Evolutionary conservation across 2,797 vertebrate species (phyloP).

Genomic region (Mionectes olivaceus): DNA sequence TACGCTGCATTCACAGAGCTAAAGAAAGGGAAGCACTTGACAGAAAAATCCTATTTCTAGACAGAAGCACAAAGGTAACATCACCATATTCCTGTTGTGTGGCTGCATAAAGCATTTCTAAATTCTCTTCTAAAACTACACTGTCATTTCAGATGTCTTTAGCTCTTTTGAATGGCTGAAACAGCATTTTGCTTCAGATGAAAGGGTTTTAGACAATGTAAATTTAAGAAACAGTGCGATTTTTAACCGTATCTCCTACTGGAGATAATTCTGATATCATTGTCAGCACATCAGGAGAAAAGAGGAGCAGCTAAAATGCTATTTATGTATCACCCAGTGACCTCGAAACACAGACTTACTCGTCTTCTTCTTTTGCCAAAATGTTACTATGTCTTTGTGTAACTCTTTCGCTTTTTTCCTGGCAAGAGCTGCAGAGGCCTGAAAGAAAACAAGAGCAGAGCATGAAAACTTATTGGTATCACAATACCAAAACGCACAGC

Average conservation of each 20-base stretch:
- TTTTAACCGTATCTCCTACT: not conserved
- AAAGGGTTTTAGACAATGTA: not conserved
- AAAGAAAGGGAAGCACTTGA: not conserved
- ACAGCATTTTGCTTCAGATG: not conserved
- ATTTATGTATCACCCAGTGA: not conserved
- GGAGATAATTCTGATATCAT: not conserved
- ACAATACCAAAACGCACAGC: fast-evolving
- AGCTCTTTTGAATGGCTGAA: not conserved
- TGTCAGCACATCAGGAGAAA: not conserved
- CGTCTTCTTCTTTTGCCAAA: conserved; percentile 92
- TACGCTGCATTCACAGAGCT: not conserved
- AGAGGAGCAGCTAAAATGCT: fast-evolving
- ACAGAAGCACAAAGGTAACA: not conserved
- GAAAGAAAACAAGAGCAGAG: conserved; percentile 33
- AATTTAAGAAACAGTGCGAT: not conserved
- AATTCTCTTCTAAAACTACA: not conserved
- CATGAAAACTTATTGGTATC: not conserved
- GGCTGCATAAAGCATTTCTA: not conserved
- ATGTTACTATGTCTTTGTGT: conserved; percentile 83
- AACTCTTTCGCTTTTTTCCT: conserved; percentile 89
- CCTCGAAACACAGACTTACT: conserved; percentile 80
- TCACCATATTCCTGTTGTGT: not conserved
- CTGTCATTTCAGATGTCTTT: not conserved
- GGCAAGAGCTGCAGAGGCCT: conserved; percentile 89
- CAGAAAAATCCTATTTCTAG: not conserved